These are phyloP conservation scores for Hyperopisus bebe DNA, from an alignment of 2,113 vertebrate genomes.

Conservation along the genomic window DNA sequence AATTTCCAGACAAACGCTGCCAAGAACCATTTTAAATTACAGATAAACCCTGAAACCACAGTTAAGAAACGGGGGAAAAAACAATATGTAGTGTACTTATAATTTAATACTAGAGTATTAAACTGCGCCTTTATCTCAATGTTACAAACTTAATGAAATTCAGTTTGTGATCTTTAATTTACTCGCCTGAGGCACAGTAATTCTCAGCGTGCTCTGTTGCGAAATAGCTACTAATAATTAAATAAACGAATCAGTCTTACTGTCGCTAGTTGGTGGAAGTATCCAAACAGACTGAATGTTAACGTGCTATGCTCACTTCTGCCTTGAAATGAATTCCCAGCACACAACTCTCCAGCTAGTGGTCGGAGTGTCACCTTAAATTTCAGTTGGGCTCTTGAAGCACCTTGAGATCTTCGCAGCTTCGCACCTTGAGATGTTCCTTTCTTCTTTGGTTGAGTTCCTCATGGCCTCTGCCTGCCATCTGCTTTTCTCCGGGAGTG, in stretches of 20 bases:
- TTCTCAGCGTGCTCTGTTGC: neutral
- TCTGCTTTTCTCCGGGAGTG: neutral
- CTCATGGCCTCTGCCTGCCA: neutral
- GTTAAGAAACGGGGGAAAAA: neutral
- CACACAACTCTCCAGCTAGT: neutral
- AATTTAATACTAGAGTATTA: neutral
- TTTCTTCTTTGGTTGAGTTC: neutral
- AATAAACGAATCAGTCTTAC: neutral
- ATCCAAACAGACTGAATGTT: neutral
- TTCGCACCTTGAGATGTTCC: too few species aligned
- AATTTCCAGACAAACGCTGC: neutral
- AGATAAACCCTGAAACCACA: neutral
- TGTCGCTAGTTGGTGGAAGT: neutral
- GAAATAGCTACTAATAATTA: neutral
- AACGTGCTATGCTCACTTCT: neutral
- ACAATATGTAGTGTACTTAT: neutral
- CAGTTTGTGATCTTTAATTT: neutral
- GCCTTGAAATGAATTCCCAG: neutral
- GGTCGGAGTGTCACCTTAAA: neutral
- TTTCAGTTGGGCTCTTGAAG: neutral
- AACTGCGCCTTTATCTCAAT: neutral
- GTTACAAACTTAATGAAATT: neutral
- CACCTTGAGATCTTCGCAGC: neutral
- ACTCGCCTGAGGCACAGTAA: neutral
- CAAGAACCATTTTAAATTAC: neutral